phyloP scores from a whole-genome alignment of 2,113 vertebrate species.

The Addax nasomaculatus region DNA sequence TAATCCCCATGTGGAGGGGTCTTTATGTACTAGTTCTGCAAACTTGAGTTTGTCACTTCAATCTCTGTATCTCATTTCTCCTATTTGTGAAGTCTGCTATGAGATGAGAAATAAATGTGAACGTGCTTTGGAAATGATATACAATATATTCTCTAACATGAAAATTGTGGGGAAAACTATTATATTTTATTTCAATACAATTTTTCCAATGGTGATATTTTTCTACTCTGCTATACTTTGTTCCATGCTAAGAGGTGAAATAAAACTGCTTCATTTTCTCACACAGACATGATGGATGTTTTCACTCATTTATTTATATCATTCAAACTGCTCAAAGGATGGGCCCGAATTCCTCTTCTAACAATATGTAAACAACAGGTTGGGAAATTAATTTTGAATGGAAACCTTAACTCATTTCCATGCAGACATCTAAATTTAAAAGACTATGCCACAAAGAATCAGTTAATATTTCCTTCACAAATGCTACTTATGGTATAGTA shows the following conservation, averaged over 20 bases:
- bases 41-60: not conserved
- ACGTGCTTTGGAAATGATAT: not conserved
- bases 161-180: not conserved
- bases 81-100: not conserved
- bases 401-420: not conserved
- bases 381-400: constrained; percentile 16
- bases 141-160: not conserved
- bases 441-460: not conserved
- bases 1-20: not conserved
- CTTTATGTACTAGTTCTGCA: not conserved
- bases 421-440: constrained; percentile 13
- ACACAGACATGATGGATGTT: not conserved
- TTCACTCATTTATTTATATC: not conserved
- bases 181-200: not conserved
- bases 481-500: not conserved
- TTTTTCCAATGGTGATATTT: not conserved
- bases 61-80: not conserved
- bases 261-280: not conserved
- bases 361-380: not conserved
- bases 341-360: not conserved
- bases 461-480: not conserved
- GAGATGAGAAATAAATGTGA: not conserved
- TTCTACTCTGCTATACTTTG: not conserved
- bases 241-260: not conserved
- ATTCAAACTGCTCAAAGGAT: not conserved